Conservation (phyloP, 2,797 vertebrate species). For the Triplophysa yarkandensis region DNA sequence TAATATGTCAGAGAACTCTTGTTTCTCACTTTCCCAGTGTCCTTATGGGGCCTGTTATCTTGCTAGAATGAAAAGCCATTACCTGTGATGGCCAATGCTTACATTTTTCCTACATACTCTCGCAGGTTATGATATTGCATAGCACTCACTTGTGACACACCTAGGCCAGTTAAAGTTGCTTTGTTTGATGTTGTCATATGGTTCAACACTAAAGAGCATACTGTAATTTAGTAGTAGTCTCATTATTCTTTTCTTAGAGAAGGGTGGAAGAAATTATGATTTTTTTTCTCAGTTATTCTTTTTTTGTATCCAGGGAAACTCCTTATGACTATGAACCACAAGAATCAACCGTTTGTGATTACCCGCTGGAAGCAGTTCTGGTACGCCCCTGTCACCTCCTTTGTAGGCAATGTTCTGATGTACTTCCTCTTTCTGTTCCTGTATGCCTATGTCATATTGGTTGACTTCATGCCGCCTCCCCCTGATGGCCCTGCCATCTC, state of each 20-base stretch:
- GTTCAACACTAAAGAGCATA: too few species aligned
- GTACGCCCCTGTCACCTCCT: constrained; percentile 85
- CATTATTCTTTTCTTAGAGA: not conserved
- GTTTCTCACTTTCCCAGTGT: too few species aligned
- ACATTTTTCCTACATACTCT: too few species aligned
- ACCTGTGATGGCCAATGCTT: too few species aligned
- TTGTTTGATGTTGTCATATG: too few species aligned
- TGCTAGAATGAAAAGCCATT: too few species aligned
- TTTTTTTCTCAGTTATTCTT: not conserved
- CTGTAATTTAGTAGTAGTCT: too few species aligned
- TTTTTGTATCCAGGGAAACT: constrained; percentile 31
- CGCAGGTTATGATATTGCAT: too few species aligned
- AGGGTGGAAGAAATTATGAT: not conserved
- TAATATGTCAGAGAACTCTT: too few species aligned
- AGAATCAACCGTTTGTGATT: constrained; percentile 67
- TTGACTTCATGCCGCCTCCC: constrained; percentile 74
- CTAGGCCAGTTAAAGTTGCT: too few species aligned
- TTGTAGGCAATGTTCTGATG: constrained; percentile 88
- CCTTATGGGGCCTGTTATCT: too few species aligned
- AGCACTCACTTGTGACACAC: too few species aligned
- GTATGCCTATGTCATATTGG: constrained; percentile 83
- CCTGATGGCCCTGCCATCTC: constrained; percentile 66
- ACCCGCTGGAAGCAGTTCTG: constrained; percentile 86
- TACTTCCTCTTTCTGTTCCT: constrained; percentile 90
- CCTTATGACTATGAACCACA: not conserved